These are phyloP conservation scores for Aphis craccivora DNA, from an alignment of 1,140 invertebrate genomes.

Conservation along the genomic window DNA sequence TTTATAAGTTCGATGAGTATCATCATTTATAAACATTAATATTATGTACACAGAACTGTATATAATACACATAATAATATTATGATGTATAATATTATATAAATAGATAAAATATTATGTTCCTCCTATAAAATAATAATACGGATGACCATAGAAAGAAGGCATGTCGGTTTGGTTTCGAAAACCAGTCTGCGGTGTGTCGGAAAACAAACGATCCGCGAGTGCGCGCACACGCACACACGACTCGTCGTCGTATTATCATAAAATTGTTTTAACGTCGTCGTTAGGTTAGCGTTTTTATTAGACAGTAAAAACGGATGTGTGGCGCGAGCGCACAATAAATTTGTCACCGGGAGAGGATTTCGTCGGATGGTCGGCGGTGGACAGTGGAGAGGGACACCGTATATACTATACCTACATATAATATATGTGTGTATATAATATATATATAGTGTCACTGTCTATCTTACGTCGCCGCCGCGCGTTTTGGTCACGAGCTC, in stretches of 20 bases:
- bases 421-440: not conserved
- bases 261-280: constrained; percentile 31
- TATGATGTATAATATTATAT: not conserved
- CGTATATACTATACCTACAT: not conserved
- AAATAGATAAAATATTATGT: not conserved
- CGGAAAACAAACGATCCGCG: not conserved
- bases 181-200: constrained; percentile 16
- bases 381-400: not conserved
- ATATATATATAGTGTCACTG: not conserved
- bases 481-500: constrained; percentile 17
- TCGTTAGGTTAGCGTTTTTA: constrained; percentile 39
- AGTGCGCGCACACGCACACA: not conserved
- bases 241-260: not conserved
- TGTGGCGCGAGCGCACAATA: constrained; percentile 22
- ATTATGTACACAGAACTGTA: no score
- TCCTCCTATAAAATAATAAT: not conserved
- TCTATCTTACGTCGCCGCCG: not conserved
- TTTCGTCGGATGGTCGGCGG: not conserved
- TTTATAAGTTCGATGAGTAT: no score
- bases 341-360: constrained; percentile 20
- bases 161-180: not conserved
- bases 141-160: not conserved
- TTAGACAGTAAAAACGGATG: constrained; percentile 39
- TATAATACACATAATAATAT: no score
- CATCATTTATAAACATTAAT: no score